These are phyloP conservation scores for Sebastes oblongus DNA, from an alignment of 2,797 vertebrate species.

Conservation along the genomic window DNA sequence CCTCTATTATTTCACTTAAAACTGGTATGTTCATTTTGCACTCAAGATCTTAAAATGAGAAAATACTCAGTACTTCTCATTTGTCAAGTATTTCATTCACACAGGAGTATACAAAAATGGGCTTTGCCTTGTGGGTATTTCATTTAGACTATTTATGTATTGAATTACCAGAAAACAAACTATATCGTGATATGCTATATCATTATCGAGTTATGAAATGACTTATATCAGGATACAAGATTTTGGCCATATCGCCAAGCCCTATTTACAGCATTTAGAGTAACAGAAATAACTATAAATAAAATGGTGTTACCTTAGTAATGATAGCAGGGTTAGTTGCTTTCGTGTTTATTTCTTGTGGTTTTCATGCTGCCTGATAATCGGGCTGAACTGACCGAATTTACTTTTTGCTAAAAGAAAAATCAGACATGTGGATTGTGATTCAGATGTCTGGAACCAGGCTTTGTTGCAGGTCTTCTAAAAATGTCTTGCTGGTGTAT, in stretches of 20 bases:
- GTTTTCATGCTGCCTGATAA: not conserved
- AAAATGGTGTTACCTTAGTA: not conserved
- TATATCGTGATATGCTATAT: too few relatives aligned
- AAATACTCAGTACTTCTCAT: too few relatives aligned
- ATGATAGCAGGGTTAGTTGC: not conserved
- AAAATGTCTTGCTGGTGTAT: constrained; percentile 13
- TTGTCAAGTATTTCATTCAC: too few relatives aligned
- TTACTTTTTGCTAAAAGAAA: not conserved
- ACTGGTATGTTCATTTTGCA: too few relatives aligned
- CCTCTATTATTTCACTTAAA: too few relatives aligned
- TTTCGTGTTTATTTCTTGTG: not conserved
- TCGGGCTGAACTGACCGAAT: not conserved
- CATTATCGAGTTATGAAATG: too few relatives aligned
- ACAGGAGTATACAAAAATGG: too few relatives aligned
- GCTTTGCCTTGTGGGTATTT: too few relatives aligned
- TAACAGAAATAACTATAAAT: not conserved
- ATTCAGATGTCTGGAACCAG: constrained; percentile 21
- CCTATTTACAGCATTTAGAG: not conserved
- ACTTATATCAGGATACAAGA: too few relatives aligned
- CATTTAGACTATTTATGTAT: too few relatives aligned
- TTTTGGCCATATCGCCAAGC: not conserved
- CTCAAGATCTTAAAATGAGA: too few relatives aligned
- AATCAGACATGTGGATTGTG: not conserved
- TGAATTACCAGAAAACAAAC: too few relatives aligned
- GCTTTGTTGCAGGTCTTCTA: not conserved